Evolutionary conservation across 2,113 vertebrate species (phyloP).

Genomic region (Arizona elegans): DNA sequence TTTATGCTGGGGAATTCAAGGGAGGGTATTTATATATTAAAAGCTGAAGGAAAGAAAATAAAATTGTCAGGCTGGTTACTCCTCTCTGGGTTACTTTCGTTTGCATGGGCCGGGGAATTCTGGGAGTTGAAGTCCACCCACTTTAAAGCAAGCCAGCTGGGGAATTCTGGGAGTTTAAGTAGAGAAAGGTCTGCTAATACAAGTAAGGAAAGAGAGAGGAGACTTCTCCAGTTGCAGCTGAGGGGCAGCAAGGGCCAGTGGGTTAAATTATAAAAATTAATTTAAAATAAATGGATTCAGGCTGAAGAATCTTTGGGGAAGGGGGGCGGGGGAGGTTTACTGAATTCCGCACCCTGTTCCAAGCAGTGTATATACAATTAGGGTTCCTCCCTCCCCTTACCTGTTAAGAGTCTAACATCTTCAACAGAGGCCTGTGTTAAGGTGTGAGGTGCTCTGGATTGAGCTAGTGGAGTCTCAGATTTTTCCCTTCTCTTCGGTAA

Average conservation of each 20-base stretch:
- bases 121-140: background rate
- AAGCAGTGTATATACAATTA: no score
- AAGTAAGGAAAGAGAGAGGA: no score
- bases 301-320: no score
- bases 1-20: slow-evolving; percentile 31
- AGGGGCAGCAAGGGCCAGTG: background rate
- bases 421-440: background rate
- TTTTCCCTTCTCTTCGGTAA: background rate
- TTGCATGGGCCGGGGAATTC: background rate
- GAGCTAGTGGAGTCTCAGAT: background rate
- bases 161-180: background rate
- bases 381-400: background rate
- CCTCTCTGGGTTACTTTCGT: background rate
- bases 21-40: slow-evolving; percentile 29
- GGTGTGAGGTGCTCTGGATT: background rate
- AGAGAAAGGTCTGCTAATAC: background rate
- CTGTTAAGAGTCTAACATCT: background rate
- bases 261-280: background rate
- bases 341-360: no score
- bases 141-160: rapidly evolving
- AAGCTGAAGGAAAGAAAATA: slow-evolving; percentile 13
- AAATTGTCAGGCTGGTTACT: slow-evolving; percentile 10
- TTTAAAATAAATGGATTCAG: no score
- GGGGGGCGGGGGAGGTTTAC: no score
- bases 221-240: no score